Conservation (phyloP, 2,797 vertebrate genomes). For the Sylvilagus floridanus region DNA sequence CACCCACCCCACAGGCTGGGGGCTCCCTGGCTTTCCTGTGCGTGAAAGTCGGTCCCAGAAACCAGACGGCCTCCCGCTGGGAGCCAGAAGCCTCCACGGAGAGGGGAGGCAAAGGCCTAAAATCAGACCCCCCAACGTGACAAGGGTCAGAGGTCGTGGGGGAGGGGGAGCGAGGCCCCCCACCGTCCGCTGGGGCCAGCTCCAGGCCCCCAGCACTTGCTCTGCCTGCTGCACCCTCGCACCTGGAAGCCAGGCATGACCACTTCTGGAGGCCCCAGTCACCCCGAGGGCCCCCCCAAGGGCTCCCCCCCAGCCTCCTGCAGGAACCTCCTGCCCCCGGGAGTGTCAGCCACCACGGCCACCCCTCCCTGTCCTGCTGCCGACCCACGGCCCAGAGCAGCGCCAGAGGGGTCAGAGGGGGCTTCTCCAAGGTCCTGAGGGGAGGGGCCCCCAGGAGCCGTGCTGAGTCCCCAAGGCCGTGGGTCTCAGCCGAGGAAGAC, state of each 20-base stretch:
- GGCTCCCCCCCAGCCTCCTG: no score
- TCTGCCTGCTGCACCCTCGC: not conserved
- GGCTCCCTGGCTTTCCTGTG: not conserved
- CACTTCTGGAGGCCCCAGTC: not conserved
- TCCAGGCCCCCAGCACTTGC: not conserved
- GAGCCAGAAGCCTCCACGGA: not conserved
- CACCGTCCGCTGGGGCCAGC: not conserved
- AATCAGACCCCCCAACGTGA: not conserved
- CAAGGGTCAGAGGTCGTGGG: accelerated
- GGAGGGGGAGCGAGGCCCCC: no score
- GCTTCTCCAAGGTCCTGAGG: not conserved
- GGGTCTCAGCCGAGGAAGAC: not conserved
- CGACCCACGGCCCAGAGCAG: no score
- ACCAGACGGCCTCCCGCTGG: not conserved
- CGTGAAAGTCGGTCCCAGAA: no score
- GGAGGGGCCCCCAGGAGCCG: not conserved
- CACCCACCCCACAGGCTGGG: accelerated
- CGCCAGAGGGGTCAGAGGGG: not conserved
- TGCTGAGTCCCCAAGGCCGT: no score
- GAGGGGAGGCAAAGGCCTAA: not conserved
- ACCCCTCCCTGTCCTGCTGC: not conserved
- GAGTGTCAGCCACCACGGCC: accelerated
- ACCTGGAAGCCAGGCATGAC: no score
- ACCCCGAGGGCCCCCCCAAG: not conserved
- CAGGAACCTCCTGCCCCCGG: no score